These are phyloP conservation scores for Elmis aenea DNA, from an alignment of 2,888 invertebrate genomes.

Conservation along the genomic window DNA sequence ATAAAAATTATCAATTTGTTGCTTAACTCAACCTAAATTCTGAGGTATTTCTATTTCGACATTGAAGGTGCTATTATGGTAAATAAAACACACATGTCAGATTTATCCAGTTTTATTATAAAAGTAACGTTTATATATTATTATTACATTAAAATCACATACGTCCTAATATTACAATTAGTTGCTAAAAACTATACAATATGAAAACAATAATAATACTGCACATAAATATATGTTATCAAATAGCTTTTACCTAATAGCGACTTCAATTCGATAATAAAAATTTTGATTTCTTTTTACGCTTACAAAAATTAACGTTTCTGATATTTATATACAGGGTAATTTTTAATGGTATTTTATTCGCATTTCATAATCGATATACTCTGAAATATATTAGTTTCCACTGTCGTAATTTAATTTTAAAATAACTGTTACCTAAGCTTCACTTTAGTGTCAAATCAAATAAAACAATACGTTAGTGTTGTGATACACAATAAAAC, in stretches of 20 bases:
- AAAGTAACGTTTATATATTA: too few relatives aligned
- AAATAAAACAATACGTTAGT: too few relatives aligned
- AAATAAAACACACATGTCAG: conserved; percentile 19
- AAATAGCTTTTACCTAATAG: conserved; percentile 31
- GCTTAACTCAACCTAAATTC: neutral
- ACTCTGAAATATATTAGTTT: too few relatives aligned
- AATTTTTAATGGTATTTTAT: too few relatives aligned
- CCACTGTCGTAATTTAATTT: too few relatives aligned
- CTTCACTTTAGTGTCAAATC: too few relatives aligned
- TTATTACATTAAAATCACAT: conserved; percentile 6
- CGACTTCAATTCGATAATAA: conserved; percentile 39
- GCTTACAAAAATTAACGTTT: conserved; percentile 33
- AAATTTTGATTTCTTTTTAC: too few relatives aligned
- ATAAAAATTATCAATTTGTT: neutral
- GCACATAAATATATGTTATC: conserved; percentile 11
- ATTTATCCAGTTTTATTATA: conserved; percentile 1
- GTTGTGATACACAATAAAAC: too few relatives aligned
- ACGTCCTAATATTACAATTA: conserved; percentile 12
- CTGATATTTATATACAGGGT: too few relatives aligned
- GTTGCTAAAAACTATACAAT: conserved; percentile 11
- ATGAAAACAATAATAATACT: conserved; percentile 12
- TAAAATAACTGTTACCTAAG: too few relatives aligned
- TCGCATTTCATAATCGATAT: too few relatives aligned
- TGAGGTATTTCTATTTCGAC: too few relatives aligned
- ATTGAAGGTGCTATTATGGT: conserved; percentile 30